phyloP scores from a whole-genome alignment of 2,113 vertebrate species.

The Eupsittula cactorum region DNA sequence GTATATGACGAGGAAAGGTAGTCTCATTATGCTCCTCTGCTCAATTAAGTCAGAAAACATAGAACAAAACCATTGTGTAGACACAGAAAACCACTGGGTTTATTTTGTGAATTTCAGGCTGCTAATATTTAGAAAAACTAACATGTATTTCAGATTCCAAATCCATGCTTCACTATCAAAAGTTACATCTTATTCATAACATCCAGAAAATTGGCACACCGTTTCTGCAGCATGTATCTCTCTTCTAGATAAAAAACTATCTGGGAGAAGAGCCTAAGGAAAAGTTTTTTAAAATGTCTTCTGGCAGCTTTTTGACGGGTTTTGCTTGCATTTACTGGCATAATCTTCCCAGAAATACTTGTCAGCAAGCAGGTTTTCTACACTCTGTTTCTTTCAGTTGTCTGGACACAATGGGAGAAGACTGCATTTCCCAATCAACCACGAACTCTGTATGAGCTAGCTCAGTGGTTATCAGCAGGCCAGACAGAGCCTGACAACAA shows the following conservation, averaged over 20 bases:
- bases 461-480: background rate
- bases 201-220: background rate
- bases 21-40: background rate
- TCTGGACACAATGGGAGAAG: background rate
- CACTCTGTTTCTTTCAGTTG: background rate
- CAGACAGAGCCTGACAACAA: background rate
- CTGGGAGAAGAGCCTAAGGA: background rate
- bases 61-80: background rate
- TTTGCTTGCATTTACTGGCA: background rate
- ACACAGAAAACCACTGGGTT: background rate
- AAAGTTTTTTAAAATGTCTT: background rate
- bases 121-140: background rate
- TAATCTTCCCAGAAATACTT: background rate
- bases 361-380: background rate
- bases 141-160: background rate
- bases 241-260: background rate
- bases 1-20: background rate
- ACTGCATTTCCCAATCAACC: background rate
- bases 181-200: background rate
- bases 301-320: conserved; percentile 29
- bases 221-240: background rate
- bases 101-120: background rate
- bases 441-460: rapidly evolving
- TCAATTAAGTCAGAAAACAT: conserved; percentile 5
- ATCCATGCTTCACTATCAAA: background rate